These are phyloP conservation scores for Tyria jacobaeae DNA, from an alignment of 2,888 invertebrate species.

Conservation along the genomic window DNA sequence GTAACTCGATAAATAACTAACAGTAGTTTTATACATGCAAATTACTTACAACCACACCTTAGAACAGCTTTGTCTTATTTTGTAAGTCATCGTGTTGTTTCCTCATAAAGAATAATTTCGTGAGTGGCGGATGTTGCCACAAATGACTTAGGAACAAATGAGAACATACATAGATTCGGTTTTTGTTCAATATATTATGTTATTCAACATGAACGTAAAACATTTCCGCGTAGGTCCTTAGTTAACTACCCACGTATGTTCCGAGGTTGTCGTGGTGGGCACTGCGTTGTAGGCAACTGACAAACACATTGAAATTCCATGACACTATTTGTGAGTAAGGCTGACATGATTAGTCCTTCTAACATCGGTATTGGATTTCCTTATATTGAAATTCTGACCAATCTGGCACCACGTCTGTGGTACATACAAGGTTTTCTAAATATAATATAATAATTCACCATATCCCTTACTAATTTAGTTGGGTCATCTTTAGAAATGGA, in stretches of 20 bases:
- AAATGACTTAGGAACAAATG: constrained; percentile 45
- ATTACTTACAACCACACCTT: constrained; percentile 25
- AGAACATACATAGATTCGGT: constrained; percentile 47
- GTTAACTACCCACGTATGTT: constrained; percentile 77
- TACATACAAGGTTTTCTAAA: constrained; percentile 18
- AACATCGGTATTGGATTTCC: constrained; percentile 52
- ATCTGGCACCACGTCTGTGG: constrained; percentile 19
- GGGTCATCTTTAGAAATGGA: background rate
- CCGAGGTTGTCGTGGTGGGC: constrained; percentile 67
- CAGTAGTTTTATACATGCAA: constrained; percentile 33
- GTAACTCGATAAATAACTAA: constrained; percentile 21
- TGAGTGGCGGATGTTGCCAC: constrained; percentile 47
- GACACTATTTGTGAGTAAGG: constrained; percentile 60
- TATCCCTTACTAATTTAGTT: background rate
- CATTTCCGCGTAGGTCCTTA: constrained; percentile 80
- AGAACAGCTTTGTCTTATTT: constrained; percentile 30
- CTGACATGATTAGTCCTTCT: constrained; percentile 54
- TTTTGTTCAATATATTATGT: constrained; percentile 48
- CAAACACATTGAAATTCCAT: constrained; percentile 76
- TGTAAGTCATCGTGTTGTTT: constrained; percentile 33
- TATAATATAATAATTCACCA: too few relatives aligned
- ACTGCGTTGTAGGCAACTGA: constrained; percentile 57
- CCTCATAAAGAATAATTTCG: constrained; percentile 28
- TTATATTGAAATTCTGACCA: constrained; percentile 48
- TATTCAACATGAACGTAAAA: constrained; percentile 62